Evolutionary conservation across 2,888 invertebrate genomes (phyloP), one percentile per base, ranked within the genome.

Genomic region (Caenorhabditis becei): DNA sequence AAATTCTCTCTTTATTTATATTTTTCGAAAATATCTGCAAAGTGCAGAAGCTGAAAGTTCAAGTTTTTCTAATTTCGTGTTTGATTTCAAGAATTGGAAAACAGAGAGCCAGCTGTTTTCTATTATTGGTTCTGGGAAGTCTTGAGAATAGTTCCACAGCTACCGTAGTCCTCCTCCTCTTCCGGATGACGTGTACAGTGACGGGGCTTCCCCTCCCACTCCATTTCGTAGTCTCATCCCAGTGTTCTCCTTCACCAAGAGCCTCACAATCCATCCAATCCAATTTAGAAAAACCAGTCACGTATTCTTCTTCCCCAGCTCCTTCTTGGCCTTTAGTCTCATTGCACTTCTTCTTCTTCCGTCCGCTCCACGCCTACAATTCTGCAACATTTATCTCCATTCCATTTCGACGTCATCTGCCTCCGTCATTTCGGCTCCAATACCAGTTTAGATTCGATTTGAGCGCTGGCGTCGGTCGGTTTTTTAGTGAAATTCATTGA

Each of bases 331-430:
- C 71, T 71, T 71, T 62, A 71, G 71, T 71, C 71, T 71, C 49
- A 32, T 20, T 70, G 59, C 62, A 62, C 71, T 71, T 71, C 49
- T 66, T 62, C 24, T 37, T 18, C 41, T 23, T 53, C n/a, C n/a
- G n/a, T n/a, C n/a, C n/a, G n/a, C n/a, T 56, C 51, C 18, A 69
- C 71, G 71, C 71, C 71, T 54, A 54, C 62, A 61, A 69, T 26
- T 63, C 53, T 74, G 72, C 72, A 74, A 74, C 58, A 74, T 65
- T 71, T 56, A 53, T 56, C 20, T 44, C 61, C 16, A 53, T 53
- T 26, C 53, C 11, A 54, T n/a, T 62, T 71, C 54, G 28, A 71
- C 72, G 72, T 74, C 72, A 74, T 74, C 72, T 58, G n/a, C 58
- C 47, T 44, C 35, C 66, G 35, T 66, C 66, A 41, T 37, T 26